phyloP scores from a whole-genome alignment of 2,888 invertebrate species.

The Zygothrica quintamaculata region DNA sequence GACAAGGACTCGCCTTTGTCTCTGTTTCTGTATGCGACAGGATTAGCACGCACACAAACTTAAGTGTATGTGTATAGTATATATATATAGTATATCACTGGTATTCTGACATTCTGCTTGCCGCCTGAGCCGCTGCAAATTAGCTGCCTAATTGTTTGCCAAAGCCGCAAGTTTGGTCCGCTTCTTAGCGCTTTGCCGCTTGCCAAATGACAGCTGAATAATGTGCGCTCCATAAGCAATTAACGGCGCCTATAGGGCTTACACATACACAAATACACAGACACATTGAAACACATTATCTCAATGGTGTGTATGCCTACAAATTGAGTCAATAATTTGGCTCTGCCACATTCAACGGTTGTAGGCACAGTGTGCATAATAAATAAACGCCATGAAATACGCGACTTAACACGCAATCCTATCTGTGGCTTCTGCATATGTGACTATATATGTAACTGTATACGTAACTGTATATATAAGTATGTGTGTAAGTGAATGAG shows the following conservation, averaged over 20 bases:
- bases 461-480: too few species aligned
- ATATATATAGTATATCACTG: conserved; percentile 20
- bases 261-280: conserved; percentile 37
- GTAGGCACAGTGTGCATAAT: conserved; percentile 79
- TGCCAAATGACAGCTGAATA: conserved; percentile 77
- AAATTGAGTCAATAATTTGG: conserved; percentile 78
- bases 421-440: too few species aligned
- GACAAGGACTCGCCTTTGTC: conserved; percentile 49
- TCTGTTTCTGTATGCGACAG: conserved; percentile 52
- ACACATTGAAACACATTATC: conserved; percentile 27
- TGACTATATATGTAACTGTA: too few species aligned
- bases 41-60: conserved; percentile 59
- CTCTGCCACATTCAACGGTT: conserved; percentile 42
- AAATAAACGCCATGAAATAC: conserved; percentile 80
- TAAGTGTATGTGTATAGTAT: too few species aligned
- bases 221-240: conserved; percentile 78
- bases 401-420: conserved; percentile 77
- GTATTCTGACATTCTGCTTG: conserved; percentile 37
- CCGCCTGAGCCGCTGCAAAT: conserved; percentile 60
- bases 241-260: conserved; percentile 76
- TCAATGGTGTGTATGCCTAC: conserved; percentile 48
- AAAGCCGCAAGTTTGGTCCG: conserved; percentile 73
- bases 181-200: conserved; percentile 55
- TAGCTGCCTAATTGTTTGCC: conserved; percentile 81
- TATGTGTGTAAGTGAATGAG: conserved; percentile 33